These are phyloP conservation scores for Drosophila niveifrons DNA, from an alignment of 2,888 invertebrate species.

Conservation along the genomic window DNA sequence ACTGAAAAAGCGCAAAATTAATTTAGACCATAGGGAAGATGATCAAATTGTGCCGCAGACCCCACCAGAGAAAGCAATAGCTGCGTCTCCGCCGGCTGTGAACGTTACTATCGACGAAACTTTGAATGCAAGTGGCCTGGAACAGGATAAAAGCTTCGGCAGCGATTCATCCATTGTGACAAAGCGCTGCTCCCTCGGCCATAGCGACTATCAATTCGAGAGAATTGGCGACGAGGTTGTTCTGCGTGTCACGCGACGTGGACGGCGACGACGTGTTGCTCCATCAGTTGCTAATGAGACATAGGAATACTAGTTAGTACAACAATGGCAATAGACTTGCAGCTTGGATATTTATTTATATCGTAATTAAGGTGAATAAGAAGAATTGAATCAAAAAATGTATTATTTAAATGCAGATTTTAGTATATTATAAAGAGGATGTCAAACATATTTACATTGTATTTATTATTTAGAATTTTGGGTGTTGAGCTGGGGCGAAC, in stretches of 20 bases:
- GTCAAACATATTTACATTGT: too few relatives aligned
- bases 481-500: too few relatives aligned
- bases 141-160: neutral
- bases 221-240: slow-evolving; percentile 76
- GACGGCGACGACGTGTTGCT: slow-evolving; percentile 27
- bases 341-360: neutral
- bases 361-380: too few relatives aligned
- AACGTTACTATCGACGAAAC: slow-evolving; percentile 66
- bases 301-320: neutral
- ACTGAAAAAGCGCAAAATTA: slow-evolving; percentile 43
- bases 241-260: slow-evolving; percentile 74
- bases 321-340: slow-evolving; percentile 7
- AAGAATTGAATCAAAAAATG: too few relatives aligned
- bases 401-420: too few relatives aligned
- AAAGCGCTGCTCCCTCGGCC: slow-evolving; percentile 78
- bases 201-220: slow-evolving; percentile 82
- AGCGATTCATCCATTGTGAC: slow-evolving; percentile 48
- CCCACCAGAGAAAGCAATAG: neutral
- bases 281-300: neutral
- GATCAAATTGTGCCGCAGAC: slow-evolving; percentile 15
- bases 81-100: neutral
- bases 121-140: slow-evolving; percentile 11
- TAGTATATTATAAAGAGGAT: too few relatives aligned
- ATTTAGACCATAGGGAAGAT: slow-evolving; percentile 11
- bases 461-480: too few relatives aligned